Percentiles rank a stretch among this genome's conserved stretches.
Conservation (phyloP, 2,797 vertebrate genomes). For the Catamblyrhynchus diadema region DNA sequence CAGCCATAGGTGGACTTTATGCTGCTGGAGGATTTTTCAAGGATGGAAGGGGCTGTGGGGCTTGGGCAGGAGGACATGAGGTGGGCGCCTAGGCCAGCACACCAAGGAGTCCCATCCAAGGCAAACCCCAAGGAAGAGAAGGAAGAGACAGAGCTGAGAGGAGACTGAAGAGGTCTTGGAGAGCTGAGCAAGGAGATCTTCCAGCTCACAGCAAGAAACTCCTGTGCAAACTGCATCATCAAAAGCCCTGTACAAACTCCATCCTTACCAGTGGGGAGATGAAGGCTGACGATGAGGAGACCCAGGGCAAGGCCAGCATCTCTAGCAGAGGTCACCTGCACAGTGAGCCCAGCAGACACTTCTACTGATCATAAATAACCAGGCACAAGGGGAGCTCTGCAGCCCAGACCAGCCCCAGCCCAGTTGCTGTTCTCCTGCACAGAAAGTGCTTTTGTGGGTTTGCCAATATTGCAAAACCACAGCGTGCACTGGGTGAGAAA, state of each 20-base stretch:
- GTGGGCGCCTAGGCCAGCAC: neutral
- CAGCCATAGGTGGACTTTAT: neutral
- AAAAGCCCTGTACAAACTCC: neutral
- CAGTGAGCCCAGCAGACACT: neutral
- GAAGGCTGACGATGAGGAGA: neutral
- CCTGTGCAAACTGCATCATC: neutral
- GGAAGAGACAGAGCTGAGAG: neutral
- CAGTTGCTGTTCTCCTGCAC: neutral
- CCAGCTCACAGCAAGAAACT: neutral
- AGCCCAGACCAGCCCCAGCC: neutral
- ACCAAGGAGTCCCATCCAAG: neutral
- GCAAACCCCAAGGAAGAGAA: neutral
- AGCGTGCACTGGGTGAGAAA: neutral
- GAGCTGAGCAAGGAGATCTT: neutral
- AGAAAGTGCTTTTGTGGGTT: constrained; percentile 30
- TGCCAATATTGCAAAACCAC: constrained; percentile 51
- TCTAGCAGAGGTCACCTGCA: neutral
- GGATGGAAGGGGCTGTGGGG: neutral
- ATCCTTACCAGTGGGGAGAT: neutral
- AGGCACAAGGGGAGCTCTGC: neutral
- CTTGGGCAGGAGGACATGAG: neutral
- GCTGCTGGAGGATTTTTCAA: neutral
- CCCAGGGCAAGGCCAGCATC: neutral
- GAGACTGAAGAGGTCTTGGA: neutral
- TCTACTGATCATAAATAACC: neutral